These are phyloP conservation scores for Urocynchramus pylzowi DNA, from an alignment of 2,113 vertebrate genomes.

Conservation along the genomic window DNA sequence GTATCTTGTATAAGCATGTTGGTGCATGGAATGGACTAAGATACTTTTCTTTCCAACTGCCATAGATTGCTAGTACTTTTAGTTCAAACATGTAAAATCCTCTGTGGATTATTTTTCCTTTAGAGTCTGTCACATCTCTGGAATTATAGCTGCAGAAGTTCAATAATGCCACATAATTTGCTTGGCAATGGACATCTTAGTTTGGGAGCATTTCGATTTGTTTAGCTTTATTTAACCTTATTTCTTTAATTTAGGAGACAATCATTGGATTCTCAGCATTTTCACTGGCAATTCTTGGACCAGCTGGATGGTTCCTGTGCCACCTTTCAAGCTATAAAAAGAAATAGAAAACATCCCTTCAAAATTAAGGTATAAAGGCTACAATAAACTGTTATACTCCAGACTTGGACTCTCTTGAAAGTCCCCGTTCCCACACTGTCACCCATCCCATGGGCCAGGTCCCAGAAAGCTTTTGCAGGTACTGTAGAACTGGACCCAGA, in stretches of 20 bases:
- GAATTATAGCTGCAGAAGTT: background rate
- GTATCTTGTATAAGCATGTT: background rate
- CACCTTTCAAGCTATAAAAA: conserved; percentile 74
- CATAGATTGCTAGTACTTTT: background rate
- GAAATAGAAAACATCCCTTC: conserved; percentile 44
- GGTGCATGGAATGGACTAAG: background rate
- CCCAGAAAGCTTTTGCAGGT: background rate
- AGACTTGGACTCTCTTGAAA: background rate
- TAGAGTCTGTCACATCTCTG: background rate
- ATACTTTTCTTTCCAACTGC: background rate
- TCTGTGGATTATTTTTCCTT: background rate
- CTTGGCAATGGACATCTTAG: background rate
- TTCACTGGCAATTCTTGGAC: conserved; percentile 72
- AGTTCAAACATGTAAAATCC: background rate
- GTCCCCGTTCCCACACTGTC: background rate
- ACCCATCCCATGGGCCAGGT: background rate
- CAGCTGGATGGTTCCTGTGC: conserved; percentile 78
- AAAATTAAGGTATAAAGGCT: background rate
- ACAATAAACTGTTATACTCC: background rate
- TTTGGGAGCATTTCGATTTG: background rate
- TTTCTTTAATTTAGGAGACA: conserved; percentile 72
- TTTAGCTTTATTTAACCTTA: conserved; percentile 5
- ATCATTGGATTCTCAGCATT: conserved; percentile 73
- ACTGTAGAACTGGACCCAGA: background rate
- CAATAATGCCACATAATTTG: background rate